Percentiles rank a stretch among this genome's conserved stretches.
Evolutionary conservation across 2,888 invertebrate genomes (phyloP).

Genomic region (Agonopterix arenella): DNA sequence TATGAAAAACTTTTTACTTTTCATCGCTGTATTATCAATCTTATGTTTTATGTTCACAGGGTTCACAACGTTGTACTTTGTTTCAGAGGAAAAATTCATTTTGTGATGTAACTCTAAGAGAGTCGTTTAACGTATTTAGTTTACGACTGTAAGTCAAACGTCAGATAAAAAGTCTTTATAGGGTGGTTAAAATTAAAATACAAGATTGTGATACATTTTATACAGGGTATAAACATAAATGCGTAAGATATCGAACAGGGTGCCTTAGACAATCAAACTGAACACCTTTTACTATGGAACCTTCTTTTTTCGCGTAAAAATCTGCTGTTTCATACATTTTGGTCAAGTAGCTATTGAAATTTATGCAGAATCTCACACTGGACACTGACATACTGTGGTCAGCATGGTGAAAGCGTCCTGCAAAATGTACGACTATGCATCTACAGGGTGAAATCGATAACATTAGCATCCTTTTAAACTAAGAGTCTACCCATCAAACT

Average conservation of each 20-base stretch:
- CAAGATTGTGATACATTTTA: constrained; percentile 24
- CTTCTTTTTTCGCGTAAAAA: too few species aligned
- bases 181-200: constrained; percentile 40
- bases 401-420: too few species aligned
- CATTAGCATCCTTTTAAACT: too few species aligned
- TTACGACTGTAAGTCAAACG: constrained; percentile 52
- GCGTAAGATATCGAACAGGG: background rate
- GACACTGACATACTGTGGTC: too few species aligned
- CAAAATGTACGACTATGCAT: too few species aligned
- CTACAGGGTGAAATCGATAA: too few species aligned
- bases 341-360: too few species aligned
- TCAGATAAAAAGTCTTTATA: constrained; percentile 54
- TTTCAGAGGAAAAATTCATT: constrained; percentile 46
- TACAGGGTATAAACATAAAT: background rate
- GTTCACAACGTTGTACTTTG: constrained; percentile 10
- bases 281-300: too few species aligned
- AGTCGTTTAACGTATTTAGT: constrained; percentile 62
- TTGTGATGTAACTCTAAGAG: constrained; percentile 49
- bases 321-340: too few species aligned
- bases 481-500: too few species aligned
- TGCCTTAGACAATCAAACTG: too few species aligned
- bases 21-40: constrained; percentile 19
- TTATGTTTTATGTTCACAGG: constrained; percentile 16
- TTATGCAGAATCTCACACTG: too few species aligned
- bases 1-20: constrained; percentile 61